Conservation (phyloP, 2,888 invertebrate species). For the Willowsia nigromaculata region DNA sequence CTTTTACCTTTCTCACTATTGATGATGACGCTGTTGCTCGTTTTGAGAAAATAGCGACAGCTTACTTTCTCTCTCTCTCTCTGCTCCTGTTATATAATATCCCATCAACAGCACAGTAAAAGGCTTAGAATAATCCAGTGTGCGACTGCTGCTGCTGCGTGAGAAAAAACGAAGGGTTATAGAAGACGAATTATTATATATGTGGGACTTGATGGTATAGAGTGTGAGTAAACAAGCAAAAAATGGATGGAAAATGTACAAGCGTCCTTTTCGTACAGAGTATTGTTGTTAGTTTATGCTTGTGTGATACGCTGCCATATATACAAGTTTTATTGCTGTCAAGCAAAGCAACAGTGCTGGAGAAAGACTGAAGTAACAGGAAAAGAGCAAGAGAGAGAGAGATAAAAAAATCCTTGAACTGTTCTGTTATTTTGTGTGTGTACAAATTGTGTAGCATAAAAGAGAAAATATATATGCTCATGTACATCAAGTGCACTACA, state of each 20-base stretch:
- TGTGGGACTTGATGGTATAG: background rate
- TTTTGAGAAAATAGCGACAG: constrained; percentile 1
- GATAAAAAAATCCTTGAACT: constrained; percentile 31
- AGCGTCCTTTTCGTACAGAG: constrained; percentile 1
- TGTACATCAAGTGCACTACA: background rate
- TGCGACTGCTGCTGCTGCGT: background rate
- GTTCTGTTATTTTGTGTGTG: background rate
- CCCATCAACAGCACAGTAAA: background rate
- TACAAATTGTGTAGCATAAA: background rate
- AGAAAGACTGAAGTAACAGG: background rate
- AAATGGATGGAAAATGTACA: constrained; percentile 29
- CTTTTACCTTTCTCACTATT: constrained; percentile 2
- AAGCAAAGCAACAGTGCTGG: constrained; percentile 34
- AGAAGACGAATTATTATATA: constrained; percentile 42
- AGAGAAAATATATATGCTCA: background rate
- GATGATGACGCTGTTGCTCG: constrained; percentile 15
- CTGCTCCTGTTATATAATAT: background rate
- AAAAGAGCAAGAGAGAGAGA: background rate
- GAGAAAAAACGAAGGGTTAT: background rate
- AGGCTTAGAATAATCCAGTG: constrained; percentile 14
- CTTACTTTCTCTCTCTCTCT: background rate
- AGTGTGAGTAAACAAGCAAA: background rate
- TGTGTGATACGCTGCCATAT: background rate
- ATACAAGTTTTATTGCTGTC: constrained; percentile 3
- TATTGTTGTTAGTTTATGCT: constrained; percentile 3